phyloP scores from a whole-genome alignment of 2,888 invertebrate species.

The Anoplius nigerrimus region DNA sequence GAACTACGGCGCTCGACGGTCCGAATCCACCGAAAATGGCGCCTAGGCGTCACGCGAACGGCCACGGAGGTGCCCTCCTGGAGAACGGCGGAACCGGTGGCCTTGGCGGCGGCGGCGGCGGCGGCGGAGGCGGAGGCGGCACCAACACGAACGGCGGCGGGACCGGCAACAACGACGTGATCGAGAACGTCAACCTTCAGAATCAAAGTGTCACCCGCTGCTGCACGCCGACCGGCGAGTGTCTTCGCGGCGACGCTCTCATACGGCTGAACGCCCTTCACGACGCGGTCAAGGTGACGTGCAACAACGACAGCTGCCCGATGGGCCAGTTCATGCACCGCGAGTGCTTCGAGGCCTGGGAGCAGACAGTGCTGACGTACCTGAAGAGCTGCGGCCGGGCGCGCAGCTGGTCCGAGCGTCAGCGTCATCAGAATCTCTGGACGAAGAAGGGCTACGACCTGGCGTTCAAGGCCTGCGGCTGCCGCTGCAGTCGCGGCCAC shows the following conservation, averaged over 20 bases:
- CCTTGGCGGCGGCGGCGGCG: constrained; percentile 1
- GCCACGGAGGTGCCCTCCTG: constrained; percentile 63
- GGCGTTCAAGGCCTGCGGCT: constrained; percentile 96
- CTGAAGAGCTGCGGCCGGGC: constrained; percentile 94
- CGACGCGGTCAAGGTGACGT: constrained; percentile 91
- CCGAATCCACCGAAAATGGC: constrained; percentile 58
- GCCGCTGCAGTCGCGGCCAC: constrained; percentile 94
- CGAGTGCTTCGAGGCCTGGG: constrained; percentile 96
- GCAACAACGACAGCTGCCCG: constrained; percentile 95
- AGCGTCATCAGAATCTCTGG: constrained; percentile 96
- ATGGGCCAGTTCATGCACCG: constrained; percentile 96
- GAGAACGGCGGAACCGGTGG: constrained; percentile 56
- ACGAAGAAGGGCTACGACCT: constrained; percentile 98
- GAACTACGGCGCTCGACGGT: constrained; percentile 4
- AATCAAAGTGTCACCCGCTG: constrained; percentile 79
- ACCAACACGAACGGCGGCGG: constrained; percentile 25
- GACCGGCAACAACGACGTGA: constrained; percentile 49
- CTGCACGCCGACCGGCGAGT: constrained; percentile 89
- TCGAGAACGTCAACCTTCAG: constrained; percentile 55
- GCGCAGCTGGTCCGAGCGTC: constrained; percentile 95
- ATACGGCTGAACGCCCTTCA: constrained; percentile 83
- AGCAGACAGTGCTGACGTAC: constrained; percentile 90
- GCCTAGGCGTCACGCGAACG: constrained; percentile 70
- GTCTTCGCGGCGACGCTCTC: constrained; percentile 80
- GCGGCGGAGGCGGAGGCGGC: constrained; percentile 10